Percentiles rank a stretch among this genome's conserved stretches.
phyloP scores from a whole-genome alignment of 2,797 vertebrate species.

The Chanos chanos region DNA sequence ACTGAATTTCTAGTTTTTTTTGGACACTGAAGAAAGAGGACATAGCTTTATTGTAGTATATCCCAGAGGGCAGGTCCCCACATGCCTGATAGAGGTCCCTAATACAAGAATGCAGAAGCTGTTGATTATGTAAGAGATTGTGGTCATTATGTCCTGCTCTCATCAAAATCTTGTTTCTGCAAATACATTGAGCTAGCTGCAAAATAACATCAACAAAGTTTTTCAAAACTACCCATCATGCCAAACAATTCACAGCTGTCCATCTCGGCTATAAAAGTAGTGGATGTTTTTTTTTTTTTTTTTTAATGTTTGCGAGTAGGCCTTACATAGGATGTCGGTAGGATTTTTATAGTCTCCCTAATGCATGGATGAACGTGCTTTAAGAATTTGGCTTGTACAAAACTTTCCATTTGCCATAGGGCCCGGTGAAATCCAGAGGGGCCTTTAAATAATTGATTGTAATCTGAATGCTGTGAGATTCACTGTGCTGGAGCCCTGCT shows the following conservation, averaged over 20 bases:
- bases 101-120: neutral
- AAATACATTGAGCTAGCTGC: too few relatives aligned
- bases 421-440: neutral
- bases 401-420: neutral
- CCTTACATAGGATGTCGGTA: neutral
- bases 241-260: too few relatives aligned
- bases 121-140: neutral
- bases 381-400: constrained; percentile 1
- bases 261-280: constrained; percentile 1
- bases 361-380: neutral
- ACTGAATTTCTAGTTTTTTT: too few relatives aligned
- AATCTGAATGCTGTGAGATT: constrained; percentile 2
- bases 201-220: too few relatives aligned
- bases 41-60: too few relatives aligned
- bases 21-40: too few relatives aligned
- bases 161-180: too few relatives aligned
- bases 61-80: too few relatives aligned
- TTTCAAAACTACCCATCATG: too few relatives aligned
- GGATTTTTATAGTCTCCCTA: neutral
- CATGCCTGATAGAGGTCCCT: too few relatives aligned
- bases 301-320: neutral
- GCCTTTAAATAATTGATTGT: constrained; percentile 17
- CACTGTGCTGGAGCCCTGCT: neutral
- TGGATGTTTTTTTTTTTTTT: neutral
- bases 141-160: too few relatives aligned